phyloP scores from a whole-genome alignment of 2,797 vertebrate species.

The Eulemur mongoz region DNA sequence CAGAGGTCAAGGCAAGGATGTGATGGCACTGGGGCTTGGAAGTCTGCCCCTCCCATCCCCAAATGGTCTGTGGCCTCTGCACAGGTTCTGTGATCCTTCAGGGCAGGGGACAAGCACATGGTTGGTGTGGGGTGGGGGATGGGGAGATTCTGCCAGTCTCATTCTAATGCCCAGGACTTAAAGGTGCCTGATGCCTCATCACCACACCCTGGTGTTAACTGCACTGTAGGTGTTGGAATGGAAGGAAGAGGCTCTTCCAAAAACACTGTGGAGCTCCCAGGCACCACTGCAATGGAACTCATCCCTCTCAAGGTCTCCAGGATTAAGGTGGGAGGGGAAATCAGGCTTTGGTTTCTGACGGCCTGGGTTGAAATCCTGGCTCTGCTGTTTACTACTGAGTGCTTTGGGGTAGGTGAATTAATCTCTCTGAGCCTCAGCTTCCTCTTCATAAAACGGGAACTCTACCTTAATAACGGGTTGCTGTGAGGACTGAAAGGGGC shows the following conservation, averaged over 20 bases:
- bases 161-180: not conserved
- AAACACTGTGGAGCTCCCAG: not conserved
- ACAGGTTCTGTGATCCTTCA: not conserved
- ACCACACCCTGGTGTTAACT: not conserved
- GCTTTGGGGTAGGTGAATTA: not conserved
- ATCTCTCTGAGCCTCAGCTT: not conserved
- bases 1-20: not conserved
- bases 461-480: not conserved
- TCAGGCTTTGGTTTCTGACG: not conserved
- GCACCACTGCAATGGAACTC: rapidly evolving
- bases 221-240: not conserved
- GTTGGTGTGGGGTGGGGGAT: no score
- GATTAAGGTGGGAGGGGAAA: not conserved
- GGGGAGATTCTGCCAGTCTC: not conserved
- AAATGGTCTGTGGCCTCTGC: not conserved
- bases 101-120: not conserved
- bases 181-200: not conserved
- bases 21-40: not conserved
- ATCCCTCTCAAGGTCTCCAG: not conserved
- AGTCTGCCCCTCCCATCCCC: not conserved
- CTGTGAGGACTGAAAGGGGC: not conserved
- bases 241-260: not conserved
- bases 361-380: not conserved
- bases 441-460: not conserved
- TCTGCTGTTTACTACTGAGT: not conserved